These are phyloP conservation scores for Addax nasomaculatus DNA, from an alignment of 2,113 vertebrate species.

Conservation along the genomic window DNA sequence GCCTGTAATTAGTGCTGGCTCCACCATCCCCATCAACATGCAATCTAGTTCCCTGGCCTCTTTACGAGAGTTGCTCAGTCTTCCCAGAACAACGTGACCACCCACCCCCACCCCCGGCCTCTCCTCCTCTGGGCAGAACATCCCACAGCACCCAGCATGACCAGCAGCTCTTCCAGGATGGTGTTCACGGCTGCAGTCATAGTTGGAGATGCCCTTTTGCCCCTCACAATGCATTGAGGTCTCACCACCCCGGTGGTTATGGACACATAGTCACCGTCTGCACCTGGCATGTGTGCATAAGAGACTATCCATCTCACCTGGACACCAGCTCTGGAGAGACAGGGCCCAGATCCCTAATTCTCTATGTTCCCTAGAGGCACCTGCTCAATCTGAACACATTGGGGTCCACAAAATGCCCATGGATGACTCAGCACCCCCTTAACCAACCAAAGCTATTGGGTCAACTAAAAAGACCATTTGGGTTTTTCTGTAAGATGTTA, in stretches of 20 bases:
- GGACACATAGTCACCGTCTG: neutral
- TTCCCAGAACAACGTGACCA: neutral
- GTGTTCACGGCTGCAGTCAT: fast-evolving
- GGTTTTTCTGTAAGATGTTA: neutral
- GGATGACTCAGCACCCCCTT: neutral
- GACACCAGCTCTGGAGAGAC: neutral
- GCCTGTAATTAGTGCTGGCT: neutral
- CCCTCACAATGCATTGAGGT: neutral
- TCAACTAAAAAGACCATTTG: neutral
- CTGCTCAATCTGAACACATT: neutral
- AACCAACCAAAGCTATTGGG: neutral
- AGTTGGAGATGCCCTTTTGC: neutral
- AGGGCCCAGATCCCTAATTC: neutral
- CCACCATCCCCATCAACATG: neutral
- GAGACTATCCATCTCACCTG: neutral
- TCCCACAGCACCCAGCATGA: neutral
- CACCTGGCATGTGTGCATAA: neutral
- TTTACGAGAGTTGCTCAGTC: neutral
- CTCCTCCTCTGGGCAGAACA: neutral
- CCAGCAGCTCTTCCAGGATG: neutral
- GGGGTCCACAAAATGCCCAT: neutral
- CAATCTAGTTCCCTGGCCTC: neutral
- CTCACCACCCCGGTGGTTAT: neutral
- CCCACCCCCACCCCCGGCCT: neutral
- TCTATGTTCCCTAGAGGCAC: neutral